Conservation (phyloP, 2,888 invertebrate genomes). For the Timandra comae region DNA sequence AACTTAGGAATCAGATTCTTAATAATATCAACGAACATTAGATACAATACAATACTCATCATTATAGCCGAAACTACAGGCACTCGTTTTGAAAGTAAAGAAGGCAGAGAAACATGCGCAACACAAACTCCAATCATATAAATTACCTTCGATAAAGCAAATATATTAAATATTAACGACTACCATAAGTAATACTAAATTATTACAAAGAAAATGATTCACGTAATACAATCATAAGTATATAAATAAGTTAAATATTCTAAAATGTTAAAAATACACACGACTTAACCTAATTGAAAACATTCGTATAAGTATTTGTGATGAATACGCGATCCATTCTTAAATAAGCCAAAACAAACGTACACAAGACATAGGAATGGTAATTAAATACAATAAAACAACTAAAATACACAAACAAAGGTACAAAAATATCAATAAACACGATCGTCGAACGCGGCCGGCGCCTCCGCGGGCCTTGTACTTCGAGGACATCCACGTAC, state of each 20-base stretch:
- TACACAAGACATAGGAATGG: constrained; percentile 60
- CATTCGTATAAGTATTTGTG: constrained; percentile 63
- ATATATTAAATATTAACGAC: constrained; percentile 74
- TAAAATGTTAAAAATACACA: constrained; percentile 77
- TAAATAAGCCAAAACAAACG: constrained; percentile 56
- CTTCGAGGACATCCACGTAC: constrained; percentile 57
- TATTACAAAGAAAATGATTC: constrained; percentile 74
- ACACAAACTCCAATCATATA: constrained; percentile 69
- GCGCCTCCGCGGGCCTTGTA: constrained; percentile 40
- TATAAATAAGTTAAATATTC: constrained; percentile 77
- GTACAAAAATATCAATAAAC: constrained; percentile 67
- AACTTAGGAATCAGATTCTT: constrained; percentile 45
- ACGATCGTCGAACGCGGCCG: constrained; percentile 33
- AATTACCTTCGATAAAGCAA: constrained; percentile 65
- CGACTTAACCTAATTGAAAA: constrained; percentile 74
- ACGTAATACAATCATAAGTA: constrained; percentile 74
- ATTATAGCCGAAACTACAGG: constrained; percentile 49
- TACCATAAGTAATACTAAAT: constrained; percentile 72
- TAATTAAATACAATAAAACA: constrained; percentile 55
- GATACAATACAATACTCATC: constrained; percentile 12
- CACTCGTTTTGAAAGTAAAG: constrained; percentile 65
- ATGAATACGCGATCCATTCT: constrained; percentile 36
- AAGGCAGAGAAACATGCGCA: constrained; percentile 58
- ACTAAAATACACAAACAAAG: constrained; percentile 64
- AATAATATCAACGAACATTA: constrained; percentile 37